Percentiles rank a stretch among this genome's conserved stretches.
Conservation (phyloP, 2,888 invertebrate genomes). For the Candidula unifasciata region DNA sequence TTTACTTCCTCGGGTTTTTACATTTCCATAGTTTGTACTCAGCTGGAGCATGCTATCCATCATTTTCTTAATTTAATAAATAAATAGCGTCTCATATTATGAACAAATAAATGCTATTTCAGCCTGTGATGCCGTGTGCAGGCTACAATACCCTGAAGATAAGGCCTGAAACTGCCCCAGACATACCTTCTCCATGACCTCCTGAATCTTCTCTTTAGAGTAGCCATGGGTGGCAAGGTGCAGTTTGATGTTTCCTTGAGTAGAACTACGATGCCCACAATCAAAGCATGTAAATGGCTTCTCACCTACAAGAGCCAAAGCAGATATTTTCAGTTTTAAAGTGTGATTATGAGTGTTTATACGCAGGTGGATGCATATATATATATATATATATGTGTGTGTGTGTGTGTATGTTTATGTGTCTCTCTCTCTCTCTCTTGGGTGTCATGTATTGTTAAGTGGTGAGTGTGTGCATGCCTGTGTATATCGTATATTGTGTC, state of each 20-base stretch:
- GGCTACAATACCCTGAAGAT: too few species aligned
- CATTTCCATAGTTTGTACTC: too few species aligned
- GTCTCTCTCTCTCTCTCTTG: not conserved
- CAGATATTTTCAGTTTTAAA: not conserved
- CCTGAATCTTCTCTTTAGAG: conserved; percentile 56
- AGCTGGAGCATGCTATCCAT: too few species aligned
- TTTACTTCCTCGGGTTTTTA: too few species aligned
- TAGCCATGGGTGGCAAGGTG: conserved; percentile 66
- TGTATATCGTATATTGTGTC: too few species aligned
- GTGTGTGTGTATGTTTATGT: not conserved
- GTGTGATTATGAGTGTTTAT: not conserved
- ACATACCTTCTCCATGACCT: conserved; percentile 57
- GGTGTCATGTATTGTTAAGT: too few species aligned
- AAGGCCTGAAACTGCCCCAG: too few species aligned
- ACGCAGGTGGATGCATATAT: not conserved
- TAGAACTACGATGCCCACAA: conserved; percentile 69
- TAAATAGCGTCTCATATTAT: too few species aligned
- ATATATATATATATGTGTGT: not conserved
- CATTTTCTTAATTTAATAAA: too few species aligned
- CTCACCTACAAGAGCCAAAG: conserved; percentile 53
- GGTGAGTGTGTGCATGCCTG: too few species aligned
- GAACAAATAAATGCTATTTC: too few species aligned
- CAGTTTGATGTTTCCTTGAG: conserved; percentile 69
- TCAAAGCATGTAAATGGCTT: conserved; percentile 68
- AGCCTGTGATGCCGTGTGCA: too few species aligned